Conservation (phyloP, 2,888 invertebrate genomes). For the Agriopis aurantiaria region DNA sequence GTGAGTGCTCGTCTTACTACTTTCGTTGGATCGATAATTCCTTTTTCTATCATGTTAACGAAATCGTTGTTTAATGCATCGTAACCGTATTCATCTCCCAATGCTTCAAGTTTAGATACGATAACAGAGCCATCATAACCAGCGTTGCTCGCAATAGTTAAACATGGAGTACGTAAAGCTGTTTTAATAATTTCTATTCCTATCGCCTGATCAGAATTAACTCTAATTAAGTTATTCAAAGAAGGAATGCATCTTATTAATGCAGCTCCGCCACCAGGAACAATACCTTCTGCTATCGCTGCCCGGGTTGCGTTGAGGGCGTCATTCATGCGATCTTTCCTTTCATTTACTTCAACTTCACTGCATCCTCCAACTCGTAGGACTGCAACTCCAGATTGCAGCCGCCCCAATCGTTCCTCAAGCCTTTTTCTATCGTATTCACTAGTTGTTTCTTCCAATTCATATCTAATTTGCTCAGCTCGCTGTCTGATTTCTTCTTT, state of each 20-base stretch:
- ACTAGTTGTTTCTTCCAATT: slow-evolving; percentile 92
- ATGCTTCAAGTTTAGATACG: slow-evolving; percentile 94
- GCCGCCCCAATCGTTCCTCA: slow-evolving; percentile 94
- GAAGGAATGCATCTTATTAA: slow-evolving; percentile 92
- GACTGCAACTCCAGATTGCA: slow-evolving; percentile 93
- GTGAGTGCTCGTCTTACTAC: slow-evolving; percentile 74
- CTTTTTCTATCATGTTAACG: slow-evolving; percentile 95
- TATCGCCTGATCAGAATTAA: slow-evolving; percentile 92
- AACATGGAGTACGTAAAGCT: slow-evolving; percentile 94
- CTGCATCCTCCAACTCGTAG: slow-evolving; percentile 94
- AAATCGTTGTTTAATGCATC: slow-evolving; percentile 95
- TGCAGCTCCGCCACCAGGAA: slow-evolving; percentile 97
- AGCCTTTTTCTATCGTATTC: slow-evolving; percentile 97
- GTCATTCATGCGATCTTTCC: slow-evolving; percentile 97
- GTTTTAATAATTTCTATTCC: slow-evolving; percentile 94
- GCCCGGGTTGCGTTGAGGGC: slow-evolving; percentile 97
- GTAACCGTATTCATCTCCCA: slow-evolving; percentile 91
- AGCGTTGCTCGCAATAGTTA: slow-evolving; percentile 96
- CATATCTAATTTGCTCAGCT: slow-evolving; percentile 92
- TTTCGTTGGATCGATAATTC: slow-evolving; percentile 98
- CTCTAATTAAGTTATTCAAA: slow-evolving; percentile 87
- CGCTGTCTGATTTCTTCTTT: slow-evolving; percentile 92
- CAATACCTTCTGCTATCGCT: slow-evolving; percentile 98
- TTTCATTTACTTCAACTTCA: slow-evolving; percentile 97
- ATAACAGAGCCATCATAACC: slow-evolving; percentile 96